phyloP scores from a whole-genome alignment of 2,113 vertebrate species.

The Pteropus alecto region DNA sequence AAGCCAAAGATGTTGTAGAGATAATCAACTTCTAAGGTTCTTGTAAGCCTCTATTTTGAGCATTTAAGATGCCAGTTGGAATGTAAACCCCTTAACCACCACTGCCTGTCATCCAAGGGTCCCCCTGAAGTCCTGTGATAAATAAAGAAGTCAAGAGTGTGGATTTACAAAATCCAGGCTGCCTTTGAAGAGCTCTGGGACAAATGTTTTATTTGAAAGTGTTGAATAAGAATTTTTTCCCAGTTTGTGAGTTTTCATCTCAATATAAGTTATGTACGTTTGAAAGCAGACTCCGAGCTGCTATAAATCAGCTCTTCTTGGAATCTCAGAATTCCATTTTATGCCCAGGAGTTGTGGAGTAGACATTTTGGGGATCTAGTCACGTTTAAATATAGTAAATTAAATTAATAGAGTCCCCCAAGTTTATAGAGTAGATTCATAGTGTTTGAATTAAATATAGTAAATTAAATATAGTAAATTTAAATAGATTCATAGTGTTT shows the following conservation, averaged over 20 bases:
- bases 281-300: neutral
- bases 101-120: neutral
- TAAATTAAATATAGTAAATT: too few relatives aligned
- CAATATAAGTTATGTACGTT: neutral
- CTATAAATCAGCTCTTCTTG: neutral
- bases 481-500: too few relatives aligned
- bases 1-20: neutral
- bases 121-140: neutral
- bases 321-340: neutral
- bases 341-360: neutral
- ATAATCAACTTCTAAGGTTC: neutral
- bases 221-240: neutral
- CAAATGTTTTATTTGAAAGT: slow-evolving; percentile 33
- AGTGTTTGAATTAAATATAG: neutral
- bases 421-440: neutral
- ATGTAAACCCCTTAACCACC: neutral
- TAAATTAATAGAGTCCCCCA: neutral
- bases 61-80: neutral
- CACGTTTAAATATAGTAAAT: neutral
- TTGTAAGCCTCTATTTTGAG: neutral
- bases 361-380: neutral
- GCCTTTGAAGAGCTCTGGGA: neutral
- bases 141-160: neutral
- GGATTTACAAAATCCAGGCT: neutral
- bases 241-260: neutral